Base-by-base conservation (phyloP, 2,113 vertebrate species). In the Oreocharis arfaki region DNA sequence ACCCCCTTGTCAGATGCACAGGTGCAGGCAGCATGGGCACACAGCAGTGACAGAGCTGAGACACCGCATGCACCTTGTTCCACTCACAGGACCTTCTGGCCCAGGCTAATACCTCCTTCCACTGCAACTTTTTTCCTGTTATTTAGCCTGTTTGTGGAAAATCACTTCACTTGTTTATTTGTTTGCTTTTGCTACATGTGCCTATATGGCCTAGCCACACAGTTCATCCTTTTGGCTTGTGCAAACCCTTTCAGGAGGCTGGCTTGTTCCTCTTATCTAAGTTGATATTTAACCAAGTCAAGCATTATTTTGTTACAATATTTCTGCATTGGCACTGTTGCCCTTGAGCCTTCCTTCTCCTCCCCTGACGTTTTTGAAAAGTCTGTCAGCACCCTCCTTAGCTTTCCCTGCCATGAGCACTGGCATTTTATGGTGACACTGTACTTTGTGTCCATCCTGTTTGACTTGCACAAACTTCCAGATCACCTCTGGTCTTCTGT, bases 261-360 rank as follows among this genome's bases (percentile, higher is more conserved):
- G 59, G 24, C 42, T 79, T 37, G 8, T 46, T 80, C 37, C 53
- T 84, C 35, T 76, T 79, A 69, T 20, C 59, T 35, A 30, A 86
- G 76, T 42, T 85, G 70, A 87, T 65, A 46, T 69, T 96, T 87
- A 95, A 87, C 65, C 61, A 73, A 91, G 61, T 12, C 22, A 55
- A 71, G 69, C 26, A 13, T 56, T 70, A n/a, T 52, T 96, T 79
- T 70, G 39, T 49, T 50, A 39, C 50, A 57, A 69, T 30, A 22
- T 60, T 84, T 75, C 73, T 84, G 32, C 41, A 35, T 16, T 80
- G 70, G 32, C n/a, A 32, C 15, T 33, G 11, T 20, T 96, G 73
- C 33, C 78, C 67, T 79, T 94, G 76, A 74, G 56, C 83, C 44
- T 80, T 74, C 28, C 32, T 10, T 73, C 32, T 81, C 49, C 44